Evolutionary conservation across 2,888 invertebrate genomes (phyloP).

Genomic region (Leucania comma): DNA sequence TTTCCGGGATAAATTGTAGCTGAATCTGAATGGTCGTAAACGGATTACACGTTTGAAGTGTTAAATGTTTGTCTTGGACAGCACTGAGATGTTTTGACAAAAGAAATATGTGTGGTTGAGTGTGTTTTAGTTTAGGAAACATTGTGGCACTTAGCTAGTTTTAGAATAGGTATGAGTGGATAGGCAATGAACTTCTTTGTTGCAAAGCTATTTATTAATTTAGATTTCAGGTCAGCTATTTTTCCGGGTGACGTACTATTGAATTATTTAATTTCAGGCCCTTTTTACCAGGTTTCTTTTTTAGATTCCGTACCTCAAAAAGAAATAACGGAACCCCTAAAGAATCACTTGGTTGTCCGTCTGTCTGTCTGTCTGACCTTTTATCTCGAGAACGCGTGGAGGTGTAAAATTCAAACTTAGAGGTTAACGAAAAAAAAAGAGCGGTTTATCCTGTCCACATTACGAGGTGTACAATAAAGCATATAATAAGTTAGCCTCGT

Average conservation of each 20-base stretch:
- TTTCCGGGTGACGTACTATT: no score
- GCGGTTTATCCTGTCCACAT: no score
- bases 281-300: no score
- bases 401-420: no score
- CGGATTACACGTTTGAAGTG: slow-evolving; percentile 58
- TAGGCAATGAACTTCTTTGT: neutral
- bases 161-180: neutral
- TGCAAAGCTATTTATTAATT: neutral
- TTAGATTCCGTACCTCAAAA: no score
- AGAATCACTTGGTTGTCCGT: no score
- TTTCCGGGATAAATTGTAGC: slow-evolving; percentile 49
- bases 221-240: neutral
- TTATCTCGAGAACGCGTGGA: no score
- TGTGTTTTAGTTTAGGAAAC: slow-evolving; percentile 6
- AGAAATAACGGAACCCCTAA: no score
- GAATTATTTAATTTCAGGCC: neutral
- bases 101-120: slow-evolving; percentile 44
- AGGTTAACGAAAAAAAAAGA: no score
- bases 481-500: no score
- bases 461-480: no score
- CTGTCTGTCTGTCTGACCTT: no score
- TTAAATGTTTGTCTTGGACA: slow-evolving; percentile 50
- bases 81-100: slow-evolving; percentile 45
- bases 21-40: slow-evolving; percentile 51
- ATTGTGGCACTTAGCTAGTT: slow-evolving; percentile 4